These are phyloP conservation scores for Dyspetes luteomarginatus DNA, from an alignment of 2,888 invertebrate genomes.

Conservation along the genomic window DNA sequence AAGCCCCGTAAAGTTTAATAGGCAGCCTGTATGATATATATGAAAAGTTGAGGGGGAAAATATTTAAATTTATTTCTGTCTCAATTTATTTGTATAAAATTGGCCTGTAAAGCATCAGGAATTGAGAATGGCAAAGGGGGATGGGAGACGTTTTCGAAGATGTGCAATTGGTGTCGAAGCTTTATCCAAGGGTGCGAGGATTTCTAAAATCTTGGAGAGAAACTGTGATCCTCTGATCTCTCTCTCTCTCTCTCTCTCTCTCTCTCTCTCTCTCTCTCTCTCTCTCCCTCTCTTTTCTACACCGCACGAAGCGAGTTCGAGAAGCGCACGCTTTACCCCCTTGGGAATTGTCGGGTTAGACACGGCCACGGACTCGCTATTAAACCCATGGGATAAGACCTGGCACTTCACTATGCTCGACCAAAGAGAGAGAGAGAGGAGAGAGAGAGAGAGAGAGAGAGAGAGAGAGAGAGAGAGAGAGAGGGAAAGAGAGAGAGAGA, in stretches of 20 bases:
- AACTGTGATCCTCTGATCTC: conserved; percentile 21
- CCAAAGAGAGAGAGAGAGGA: conserved; percentile 27
- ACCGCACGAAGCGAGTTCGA: conserved; percentile 4
- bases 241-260: conserved; percentile 20
- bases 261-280: conserved; percentile 13
- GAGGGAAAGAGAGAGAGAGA: conserved; percentile 5
- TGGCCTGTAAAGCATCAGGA: conserved; percentile 30
- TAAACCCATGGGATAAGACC: conserved; percentile 80
- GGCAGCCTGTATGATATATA: not conserved
- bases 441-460: conserved; percentile 1
- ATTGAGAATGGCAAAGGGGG: not conserved
- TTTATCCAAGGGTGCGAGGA: conserved; percentile 57
- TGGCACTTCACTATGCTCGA: conserved; percentile 76
- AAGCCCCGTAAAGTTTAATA: not conserved
- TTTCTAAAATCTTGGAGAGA: conserved; percentile 66
- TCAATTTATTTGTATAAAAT: conserved; percentile 49
- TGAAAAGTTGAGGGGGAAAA: not conserved
- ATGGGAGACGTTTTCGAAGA: not conserved
- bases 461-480: conserved; percentile 30
- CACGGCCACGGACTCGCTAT: conserved; percentile 76
- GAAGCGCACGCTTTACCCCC: conserved; percentile 40
- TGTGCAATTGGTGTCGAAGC: conserved; percentile 22
- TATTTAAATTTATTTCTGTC: conserved; percentile 48
- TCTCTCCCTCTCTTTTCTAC: too few species aligned
- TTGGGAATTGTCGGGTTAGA: conserved; percentile 70